These are phyloP conservation scores for Sternotherus odoratus DNA, from an alignment of 2,797 vertebrate genomes.

Conservation along the genomic window DNA sequence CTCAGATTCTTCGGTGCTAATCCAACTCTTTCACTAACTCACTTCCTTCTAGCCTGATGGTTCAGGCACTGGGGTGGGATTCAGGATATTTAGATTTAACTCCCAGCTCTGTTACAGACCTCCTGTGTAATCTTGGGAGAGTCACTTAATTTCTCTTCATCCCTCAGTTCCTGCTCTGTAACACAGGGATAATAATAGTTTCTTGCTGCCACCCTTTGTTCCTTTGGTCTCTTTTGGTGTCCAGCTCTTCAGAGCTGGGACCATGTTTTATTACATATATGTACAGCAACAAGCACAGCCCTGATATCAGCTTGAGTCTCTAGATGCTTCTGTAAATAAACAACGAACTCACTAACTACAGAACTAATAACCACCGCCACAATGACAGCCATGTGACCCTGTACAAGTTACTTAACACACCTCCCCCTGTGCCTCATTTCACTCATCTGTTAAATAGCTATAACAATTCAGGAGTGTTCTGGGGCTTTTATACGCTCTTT, in stretches of 20 bases:
- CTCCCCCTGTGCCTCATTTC: not conserved
- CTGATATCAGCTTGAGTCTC: not conserved
- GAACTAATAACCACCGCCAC: not conserved
- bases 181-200: not conserved
- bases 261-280: not conserved
- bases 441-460: not conserved
- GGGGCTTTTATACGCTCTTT: not conserved
- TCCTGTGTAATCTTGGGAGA: not conserved
- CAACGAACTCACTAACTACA: not conserved
- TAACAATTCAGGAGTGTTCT: not conserved
- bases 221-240: not conserved
- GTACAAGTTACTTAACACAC: not conserved
- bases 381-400: not conserved
- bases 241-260: constrained; percentile 4
- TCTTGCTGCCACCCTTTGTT: not conserved
- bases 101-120: not conserved
- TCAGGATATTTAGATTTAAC: not conserved
- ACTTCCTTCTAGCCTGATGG: not conserved
- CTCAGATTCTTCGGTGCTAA: not conserved
- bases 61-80: not conserved
- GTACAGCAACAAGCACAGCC: constrained; percentile 15
- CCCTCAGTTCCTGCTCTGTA: not conserved
- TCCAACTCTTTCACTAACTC: not conserved
- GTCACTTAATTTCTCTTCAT: not conserved
- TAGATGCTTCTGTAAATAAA: not conserved